phyloP scores from a whole-genome alignment of 2,797 vertebrate species.

The Rhinoraja longicauda region DNA sequence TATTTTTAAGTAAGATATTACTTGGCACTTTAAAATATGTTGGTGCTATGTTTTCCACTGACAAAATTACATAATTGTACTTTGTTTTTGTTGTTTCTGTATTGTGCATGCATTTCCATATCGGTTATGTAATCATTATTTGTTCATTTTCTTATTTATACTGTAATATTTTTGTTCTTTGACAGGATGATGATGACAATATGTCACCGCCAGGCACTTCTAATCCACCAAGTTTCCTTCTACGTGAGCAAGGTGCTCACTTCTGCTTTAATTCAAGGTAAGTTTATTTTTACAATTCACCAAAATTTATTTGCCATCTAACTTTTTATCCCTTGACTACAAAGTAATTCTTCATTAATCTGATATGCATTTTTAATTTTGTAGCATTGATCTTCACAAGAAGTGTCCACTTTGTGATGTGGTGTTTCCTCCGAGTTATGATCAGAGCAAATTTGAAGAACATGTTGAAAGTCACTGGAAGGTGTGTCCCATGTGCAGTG shows the following conservation, averaged over 20 bases:
- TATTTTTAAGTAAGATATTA: too few relatives aligned
- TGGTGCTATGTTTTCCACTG: background rate
- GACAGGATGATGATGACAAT: constrained; percentile 51
- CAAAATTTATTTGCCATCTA: background rate
- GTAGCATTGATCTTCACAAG: constrained; percentile 84
- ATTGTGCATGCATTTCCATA: background rate
- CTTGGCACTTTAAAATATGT: background rate
- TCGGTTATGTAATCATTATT: background rate
- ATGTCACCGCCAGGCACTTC: constrained; percentile 54
- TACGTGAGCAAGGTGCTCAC: constrained; percentile 73
- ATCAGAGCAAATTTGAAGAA: constrained; percentile 94
- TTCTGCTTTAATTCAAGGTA: constrained; percentile 98
- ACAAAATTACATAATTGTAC: background rate
- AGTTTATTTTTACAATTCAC: constrained; percentile 40
- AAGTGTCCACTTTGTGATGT: constrained; percentile 90
- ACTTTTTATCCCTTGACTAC: background rate
- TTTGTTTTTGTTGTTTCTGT: background rate
- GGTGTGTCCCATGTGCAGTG: constrained; percentile 93
- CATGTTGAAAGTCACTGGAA: constrained; percentile 99
- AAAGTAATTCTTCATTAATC: background rate
- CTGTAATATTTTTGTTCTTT: background rate
- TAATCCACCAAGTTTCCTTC: constrained; percentile 63
- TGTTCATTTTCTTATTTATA: background rate
- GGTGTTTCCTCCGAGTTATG: constrained; percentile 94
- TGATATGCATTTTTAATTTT: constrained; percentile 37